These are phyloP conservation scores for Leptopilina syphax DNA, from an alignment of 2,888 invertebrate species.

Conservation along the genomic window DNA sequence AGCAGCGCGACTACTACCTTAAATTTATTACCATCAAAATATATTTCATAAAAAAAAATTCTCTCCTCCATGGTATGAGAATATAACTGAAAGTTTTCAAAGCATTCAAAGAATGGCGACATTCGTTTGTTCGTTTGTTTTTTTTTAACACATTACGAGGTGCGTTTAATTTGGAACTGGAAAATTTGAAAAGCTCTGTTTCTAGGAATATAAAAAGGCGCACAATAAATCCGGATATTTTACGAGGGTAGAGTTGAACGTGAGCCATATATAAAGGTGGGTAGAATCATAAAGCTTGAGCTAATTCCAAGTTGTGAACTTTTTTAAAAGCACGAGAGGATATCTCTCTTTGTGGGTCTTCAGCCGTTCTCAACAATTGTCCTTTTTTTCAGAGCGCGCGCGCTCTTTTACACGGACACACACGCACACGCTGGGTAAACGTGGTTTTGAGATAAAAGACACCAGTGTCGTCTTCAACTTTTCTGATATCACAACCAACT, in stretches of 20 bases:
- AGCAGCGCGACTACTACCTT: too few species aligned
- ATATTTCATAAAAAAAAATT: too few species aligned
- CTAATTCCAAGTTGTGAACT: conserved; percentile 39
- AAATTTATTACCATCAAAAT: too few species aligned
- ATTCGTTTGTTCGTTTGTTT: conserved; percentile 11
- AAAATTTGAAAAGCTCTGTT: conserved; percentile 29
- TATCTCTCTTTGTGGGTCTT: conserved; percentile 28
- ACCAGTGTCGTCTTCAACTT: conserved; percentile 13
- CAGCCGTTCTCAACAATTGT: conserved; percentile 23
- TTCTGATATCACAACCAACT: conserved; percentile 13
- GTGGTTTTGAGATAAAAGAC: conserved; percentile 11
- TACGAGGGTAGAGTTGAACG: conserved; percentile 34
- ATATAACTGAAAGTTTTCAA: conserved; percentile 2
- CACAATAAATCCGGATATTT: conserved; percentile 27
- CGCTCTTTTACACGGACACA: too few species aligned
- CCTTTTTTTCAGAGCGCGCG: not conserved
- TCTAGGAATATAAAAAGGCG: conserved; percentile 21
- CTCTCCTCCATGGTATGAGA: too few species aligned
- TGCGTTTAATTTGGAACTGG: conserved; percentile 30
- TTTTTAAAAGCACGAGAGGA: conserved; percentile 38
- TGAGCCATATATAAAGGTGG: conserved; percentile 31
- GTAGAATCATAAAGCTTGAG: conserved; percentile 37
- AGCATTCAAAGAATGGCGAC: not conserved
- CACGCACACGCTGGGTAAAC: not conserved
- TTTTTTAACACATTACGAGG: conserved; percentile 9